Evolutionary conservation across 2,797 vertebrate species (phyloP).

Genomic region (Mormyrops attenuatus): DNA sequence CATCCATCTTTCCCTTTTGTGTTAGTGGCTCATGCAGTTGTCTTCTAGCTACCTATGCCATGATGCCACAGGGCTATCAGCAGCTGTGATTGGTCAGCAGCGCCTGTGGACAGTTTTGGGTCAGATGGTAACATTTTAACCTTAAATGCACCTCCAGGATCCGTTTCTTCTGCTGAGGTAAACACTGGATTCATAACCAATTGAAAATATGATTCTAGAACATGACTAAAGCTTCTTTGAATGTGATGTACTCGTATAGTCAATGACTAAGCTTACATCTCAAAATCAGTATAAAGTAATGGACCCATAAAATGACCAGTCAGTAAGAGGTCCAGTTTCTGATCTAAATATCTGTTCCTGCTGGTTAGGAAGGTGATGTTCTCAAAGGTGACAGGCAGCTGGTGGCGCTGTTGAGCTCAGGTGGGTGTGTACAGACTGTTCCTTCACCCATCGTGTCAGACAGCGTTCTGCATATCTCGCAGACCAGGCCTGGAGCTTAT

Average conservation of each 20-base stretch:
- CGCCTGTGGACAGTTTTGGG: not conserved
- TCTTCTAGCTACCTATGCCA: not conserved
- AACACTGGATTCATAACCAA: not conserved
- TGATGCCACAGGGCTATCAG: not conserved
- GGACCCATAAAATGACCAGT: not conserved
- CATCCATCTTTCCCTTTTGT: slow-evolving; percentile 11
- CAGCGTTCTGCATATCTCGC: not conserved
- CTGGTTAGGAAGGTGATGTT: not conserved
- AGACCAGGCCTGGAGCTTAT: not conserved
- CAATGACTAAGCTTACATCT: not conserved
- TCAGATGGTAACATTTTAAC: not conserved
- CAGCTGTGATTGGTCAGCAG: not conserved
- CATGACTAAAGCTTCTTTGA: not conserved
- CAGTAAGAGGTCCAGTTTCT: not conserved
- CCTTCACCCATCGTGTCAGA: not conserved
- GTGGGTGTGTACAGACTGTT: not conserved
- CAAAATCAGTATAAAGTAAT: not conserved
- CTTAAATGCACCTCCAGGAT: not conserved
- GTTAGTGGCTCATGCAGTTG: not conserved
- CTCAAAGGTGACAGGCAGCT: not conserved
- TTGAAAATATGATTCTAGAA: not conserved
- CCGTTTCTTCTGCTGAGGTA: not conserved
- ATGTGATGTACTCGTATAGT: not conserved
- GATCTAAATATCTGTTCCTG: not conserved
- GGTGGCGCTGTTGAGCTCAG: not conserved